phyloP scores from a whole-genome alignment of 2,888 invertebrate genomes.

The Brachyptera risi region DNA sequence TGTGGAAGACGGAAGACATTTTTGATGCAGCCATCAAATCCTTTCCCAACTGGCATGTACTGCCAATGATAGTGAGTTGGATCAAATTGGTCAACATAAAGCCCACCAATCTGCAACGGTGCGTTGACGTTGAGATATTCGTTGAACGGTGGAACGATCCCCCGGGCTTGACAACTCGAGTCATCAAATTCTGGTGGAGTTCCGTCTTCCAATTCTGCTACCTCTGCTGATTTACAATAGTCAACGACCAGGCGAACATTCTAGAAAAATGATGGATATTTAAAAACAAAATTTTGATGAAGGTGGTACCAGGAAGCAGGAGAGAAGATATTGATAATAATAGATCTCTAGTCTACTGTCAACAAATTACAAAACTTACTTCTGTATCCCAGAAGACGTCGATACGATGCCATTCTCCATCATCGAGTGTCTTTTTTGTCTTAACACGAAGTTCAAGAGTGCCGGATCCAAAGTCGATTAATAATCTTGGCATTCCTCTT shows the following conservation, averaged over 20 bases:
- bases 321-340: not conserved
- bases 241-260: conserved; percentile 90
- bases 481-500: conserved; percentile 82
- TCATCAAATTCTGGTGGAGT: conserved; percentile 85
- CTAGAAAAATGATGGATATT: conserved; percentile 43
- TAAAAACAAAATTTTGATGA: not conserved
- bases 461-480: conserved; percentile 93
- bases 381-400: conserved; percentile 96
- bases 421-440: conserved; percentile 81
- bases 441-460: conserved; percentile 81
- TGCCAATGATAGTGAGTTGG: conserved; percentile 87
- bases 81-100: conserved; percentile 85
- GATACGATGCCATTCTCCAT: conserved; percentile 96
- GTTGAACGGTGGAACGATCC: conserved; percentile 88
- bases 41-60: conserved; percentile 82
- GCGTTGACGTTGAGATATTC: conserved; percentile 95
- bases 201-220: conserved; percentile 86
- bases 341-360: not conserved
- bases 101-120: conserved; percentile 90
- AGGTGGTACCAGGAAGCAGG: not conserved
- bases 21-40: conserved; percentile 93
- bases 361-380: conserved; percentile 39
- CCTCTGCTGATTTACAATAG: conserved; percentile 84
- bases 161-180: conserved; percentile 83
- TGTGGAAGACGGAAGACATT: conserved; percentile 95